These are phyloP conservation scores for pig (Sus scrofa) DNA, from an alignment of 2,113 vertebrate species.

Conservation along the genomic window DNA sequence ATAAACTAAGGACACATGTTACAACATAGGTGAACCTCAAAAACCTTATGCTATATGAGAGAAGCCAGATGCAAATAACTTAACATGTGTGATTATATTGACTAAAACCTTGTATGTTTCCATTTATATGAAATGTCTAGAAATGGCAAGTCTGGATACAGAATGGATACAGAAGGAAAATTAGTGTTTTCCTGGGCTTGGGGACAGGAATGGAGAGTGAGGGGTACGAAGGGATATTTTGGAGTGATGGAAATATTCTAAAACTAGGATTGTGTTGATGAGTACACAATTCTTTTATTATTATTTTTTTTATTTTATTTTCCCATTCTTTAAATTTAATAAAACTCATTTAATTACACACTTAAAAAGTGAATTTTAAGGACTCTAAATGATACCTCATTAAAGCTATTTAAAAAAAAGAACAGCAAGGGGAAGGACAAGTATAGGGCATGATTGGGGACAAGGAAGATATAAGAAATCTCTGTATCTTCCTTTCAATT, in stretches of 20 bases:
- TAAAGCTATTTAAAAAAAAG: neutral
- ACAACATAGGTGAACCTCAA: neutral
- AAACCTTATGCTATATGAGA: neutral
- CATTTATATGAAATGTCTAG: neutral
- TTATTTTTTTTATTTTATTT: no score
- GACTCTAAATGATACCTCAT: neutral
- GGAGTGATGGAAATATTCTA: neutral
- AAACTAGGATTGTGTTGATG: neutral
- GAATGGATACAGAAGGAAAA: neutral
- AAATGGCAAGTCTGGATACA: neutral
- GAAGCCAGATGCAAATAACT: neutral
- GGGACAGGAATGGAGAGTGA: neutral
- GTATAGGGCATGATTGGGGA: neutral
- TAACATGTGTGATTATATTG: neutral
- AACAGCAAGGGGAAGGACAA: neutral
- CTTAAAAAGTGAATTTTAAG: constrained; percentile 17
- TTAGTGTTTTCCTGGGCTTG: neutral
- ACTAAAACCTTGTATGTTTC: neutral
- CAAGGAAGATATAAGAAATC: no score
- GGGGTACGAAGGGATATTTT: neutral
- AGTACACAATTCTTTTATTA: neutral
- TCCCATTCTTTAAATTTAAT: neutral
- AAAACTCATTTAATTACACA: neutral
- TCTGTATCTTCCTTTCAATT: neutral
- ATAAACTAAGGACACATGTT: neutral